Evolutionary conservation across 2,888 invertebrate genomes (phyloP).

Genomic region (Acleris sparsana): DNA sequence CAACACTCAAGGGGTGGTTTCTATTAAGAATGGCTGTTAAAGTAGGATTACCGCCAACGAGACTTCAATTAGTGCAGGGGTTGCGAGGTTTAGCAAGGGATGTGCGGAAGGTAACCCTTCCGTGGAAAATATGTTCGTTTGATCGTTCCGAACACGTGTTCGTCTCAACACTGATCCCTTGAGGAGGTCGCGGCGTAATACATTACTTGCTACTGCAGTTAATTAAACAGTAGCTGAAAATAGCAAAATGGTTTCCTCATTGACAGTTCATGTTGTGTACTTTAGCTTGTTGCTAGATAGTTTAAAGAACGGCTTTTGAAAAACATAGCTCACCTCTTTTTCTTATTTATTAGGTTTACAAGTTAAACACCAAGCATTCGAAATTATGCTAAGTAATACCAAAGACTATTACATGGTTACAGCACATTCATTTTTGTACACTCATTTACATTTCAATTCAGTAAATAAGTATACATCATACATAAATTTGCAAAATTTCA

Average conservation of each 20-base stretch:
- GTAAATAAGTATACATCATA: too few relatives aligned
- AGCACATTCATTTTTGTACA: too few relatives aligned
- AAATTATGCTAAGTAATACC: too few relatives aligned
- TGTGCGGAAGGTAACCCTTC: conserved; percentile 72
- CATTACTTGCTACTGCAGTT: conserved; percentile 62
- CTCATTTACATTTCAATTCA: too few relatives aligned
- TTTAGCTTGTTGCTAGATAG: conserved; percentile 2
- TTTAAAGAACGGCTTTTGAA: background rate
- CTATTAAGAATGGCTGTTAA: conserved; percentile 63
- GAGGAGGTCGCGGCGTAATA: conserved; percentile 62
- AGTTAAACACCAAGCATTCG: too few relatives aligned
- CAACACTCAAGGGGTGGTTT: conserved; percentile 66
- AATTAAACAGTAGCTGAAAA: conserved; percentile 48
- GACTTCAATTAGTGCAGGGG: conserved; percentile 57
- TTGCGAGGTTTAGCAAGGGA: conserved; percentile 69
- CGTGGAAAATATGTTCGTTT: conserved; percentile 76
- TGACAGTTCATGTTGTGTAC: conserved; percentile 4
- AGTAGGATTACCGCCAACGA: conserved; percentile 70
- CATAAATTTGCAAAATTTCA: too few relatives aligned
- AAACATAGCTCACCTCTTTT: too few relatives aligned
- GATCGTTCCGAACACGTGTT: conserved; percentile 78
- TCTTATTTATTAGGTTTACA: too few relatives aligned
- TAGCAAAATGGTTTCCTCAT: conserved; percentile 33
- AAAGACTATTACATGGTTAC: too few relatives aligned
- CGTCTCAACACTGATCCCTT: conserved; percentile 67